Base-by-base conservation (phyloP, 2,888 invertebrate species). In the Bimastos eiseni region DNA sequence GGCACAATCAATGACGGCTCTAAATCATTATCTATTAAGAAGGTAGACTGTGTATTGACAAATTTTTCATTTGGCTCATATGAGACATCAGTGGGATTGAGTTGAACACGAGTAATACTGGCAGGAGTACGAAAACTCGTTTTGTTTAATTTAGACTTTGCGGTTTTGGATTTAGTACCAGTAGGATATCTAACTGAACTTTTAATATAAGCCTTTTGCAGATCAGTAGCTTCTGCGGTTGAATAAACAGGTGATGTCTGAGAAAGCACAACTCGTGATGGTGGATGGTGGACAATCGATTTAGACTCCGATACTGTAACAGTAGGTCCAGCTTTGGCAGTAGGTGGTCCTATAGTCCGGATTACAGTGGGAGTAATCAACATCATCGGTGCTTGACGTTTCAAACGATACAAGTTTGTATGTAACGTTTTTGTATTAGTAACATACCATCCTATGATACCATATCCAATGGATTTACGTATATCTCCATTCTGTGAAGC, bases 401-500 rank as follows among this genome's bases (percentile, higher is more conserved):
- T 93, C 89, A 95, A 93, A 38, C 95, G 94, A 91, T 95, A 94
- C 83, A 95, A 93, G 44, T 93, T 92, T 13, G 93, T 92, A 90
- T 95, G 95, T 70, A 70, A 30, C 2, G 95, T 95, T 92, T 95
- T 92, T 38, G 93, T 95, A 93, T 95, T 95, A 92, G 96, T 96
- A 83, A 97, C 96, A 91, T 97, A 96, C 97, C 97, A 97, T 38
- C 97, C 96, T 49, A 97, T 95, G 33, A 97, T 96, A 0, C 97
- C 97, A 93, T 97, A 95, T 44, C 96, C 96, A 90, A 97, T 94
- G 30, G 97, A 96, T 93, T 97, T 96, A 36, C 97, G 96, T 90
- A 97, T 95, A 0, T 97, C 97, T 0, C 97, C 97, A 93, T 97
- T 97, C 11, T 96, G 96, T 0, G 97, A 96, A 93, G 97, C 96